phyloP scores from a whole-genome alignment of 2,113 vertebrate species.

The Delphinus delphis region DNA sequence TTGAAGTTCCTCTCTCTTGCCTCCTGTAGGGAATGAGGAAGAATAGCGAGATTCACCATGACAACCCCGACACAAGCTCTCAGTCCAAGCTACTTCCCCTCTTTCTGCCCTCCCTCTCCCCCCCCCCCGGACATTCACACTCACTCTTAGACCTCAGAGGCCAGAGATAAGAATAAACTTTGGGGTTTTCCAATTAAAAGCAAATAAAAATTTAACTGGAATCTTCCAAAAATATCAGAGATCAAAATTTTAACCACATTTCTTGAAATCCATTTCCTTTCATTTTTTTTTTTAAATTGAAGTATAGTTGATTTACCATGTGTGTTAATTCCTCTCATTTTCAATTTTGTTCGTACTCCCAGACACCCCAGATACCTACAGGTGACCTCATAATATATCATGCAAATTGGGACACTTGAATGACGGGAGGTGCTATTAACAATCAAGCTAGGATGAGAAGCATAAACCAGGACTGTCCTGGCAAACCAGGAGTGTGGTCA shows the following conservation, averaged over 20 bases:
- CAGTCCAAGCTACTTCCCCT: not conserved
- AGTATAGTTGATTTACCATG: not conserved
- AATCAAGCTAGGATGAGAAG: not conserved
- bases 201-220: constrained; percentile 29
- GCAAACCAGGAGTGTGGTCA: not conserved
- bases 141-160: not conserved
- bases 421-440: not conserved
- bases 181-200: not conserved
- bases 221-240: not conserved
- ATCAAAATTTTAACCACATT: not conserved
- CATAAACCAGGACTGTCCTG: not conserved
- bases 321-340: not conserved
- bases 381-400: not conserved
- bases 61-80: not conserved
- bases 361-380: not conserved
- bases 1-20: not conserved
- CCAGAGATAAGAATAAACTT: not conserved
- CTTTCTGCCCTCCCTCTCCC: not conserved
- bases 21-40: not conserved
- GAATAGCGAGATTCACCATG: not conserved
- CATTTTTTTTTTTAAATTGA: not conserved
- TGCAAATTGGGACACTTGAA: not conserved
- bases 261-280: not conserved
- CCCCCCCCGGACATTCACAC: not conserved
- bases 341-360: not conserved